Base-by-base conservation (phyloP, 2,113 vertebrate genomes). In the Halichoerus grypus region DNA sequence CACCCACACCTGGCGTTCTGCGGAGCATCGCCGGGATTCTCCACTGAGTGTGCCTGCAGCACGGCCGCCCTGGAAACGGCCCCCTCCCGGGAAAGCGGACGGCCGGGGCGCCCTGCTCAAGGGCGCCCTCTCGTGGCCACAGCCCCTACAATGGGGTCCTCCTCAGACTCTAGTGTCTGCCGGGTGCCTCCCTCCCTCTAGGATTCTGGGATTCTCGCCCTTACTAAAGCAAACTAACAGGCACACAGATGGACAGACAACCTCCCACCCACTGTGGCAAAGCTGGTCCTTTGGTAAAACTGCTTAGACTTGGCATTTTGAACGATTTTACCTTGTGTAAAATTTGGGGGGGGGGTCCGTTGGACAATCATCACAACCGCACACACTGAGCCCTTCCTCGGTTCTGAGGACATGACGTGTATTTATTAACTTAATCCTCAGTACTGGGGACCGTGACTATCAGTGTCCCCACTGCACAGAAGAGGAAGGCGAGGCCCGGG, bases 91-190 rank as follows among this genome's bases (percentile, higher is more conserved):
- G 57, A 71, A 77, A 31, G 53, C 10, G 1, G 19, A 55, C 7
- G 7, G 14, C 31, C 3, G 2, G 21, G 14, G 77, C 4, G 6
- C 1, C 0, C 1, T 90, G 92, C 92, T 53, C 16, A 51, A 88
- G 0, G 12, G 79, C 19, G 49, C 97, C 97, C 88, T 19, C 97
- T 95, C 51, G 95, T 93, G 97, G 90, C 67, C 57, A 53, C 21
- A 94, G 67, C 7, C 8, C 39, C 57, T 36, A 61, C 51, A 22
- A n/a, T 8, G 16, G 11, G 28, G 15, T n/a, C 26, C 21, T 16
- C 1, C 46, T 36, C 46, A 0, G 24, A 28, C 46, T 31, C 19
- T 13, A 42, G n/a, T 0, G 0, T 2, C 28, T 9, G 39, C 42
- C 16, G 13, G 5, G 21, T 1, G 24, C 13, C 22, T 83, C 61